Percentiles rank a stretch among this genome's conserved stretches.
Evolutionary conservation across 2,797 vertebrate genomes (phyloP).

Genomic region (Gallinago nigripennis): DNA sequence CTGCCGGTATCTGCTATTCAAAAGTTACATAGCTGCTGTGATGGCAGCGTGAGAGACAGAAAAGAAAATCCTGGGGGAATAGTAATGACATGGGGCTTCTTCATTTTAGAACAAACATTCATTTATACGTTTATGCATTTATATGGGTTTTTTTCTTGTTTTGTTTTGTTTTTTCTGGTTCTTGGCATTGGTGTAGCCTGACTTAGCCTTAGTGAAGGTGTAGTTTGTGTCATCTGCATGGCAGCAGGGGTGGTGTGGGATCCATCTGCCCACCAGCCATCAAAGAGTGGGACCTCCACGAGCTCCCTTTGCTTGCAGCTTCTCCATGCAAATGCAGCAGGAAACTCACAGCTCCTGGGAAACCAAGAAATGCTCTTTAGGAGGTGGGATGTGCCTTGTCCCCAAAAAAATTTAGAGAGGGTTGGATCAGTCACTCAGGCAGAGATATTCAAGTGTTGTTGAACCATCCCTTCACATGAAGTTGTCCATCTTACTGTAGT

Average conservation of each 20-base stretch:
- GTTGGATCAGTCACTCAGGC: neutral
- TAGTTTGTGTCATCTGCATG: neutral
- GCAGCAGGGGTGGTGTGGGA: neutral
- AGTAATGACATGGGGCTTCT: neutral
- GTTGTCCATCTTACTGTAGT: neutral
- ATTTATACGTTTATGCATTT: neutral
- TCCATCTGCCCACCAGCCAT: neutral
- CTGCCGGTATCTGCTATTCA: neutral
- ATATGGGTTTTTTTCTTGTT: neutral
- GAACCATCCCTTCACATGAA: neutral
- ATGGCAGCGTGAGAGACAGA: neutral
- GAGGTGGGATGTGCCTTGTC: neutral
- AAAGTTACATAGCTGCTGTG: neutral
- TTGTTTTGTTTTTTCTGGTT: neutral
- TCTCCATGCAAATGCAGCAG: neutral
- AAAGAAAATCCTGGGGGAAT: neutral
- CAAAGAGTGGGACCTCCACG: fast-evolving
- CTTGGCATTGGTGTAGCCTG: neutral
- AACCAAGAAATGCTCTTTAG: neutral
- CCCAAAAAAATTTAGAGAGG: neutral
- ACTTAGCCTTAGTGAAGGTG: neutral
- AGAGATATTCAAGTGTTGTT: neutral
- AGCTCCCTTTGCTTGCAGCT: neutral
- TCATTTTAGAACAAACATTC: neutral
- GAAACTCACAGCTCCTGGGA: neutral